Conservation (phyloP, 2,797 vertebrate genomes). For the Pipistrellus pipistrellus region DNA sequence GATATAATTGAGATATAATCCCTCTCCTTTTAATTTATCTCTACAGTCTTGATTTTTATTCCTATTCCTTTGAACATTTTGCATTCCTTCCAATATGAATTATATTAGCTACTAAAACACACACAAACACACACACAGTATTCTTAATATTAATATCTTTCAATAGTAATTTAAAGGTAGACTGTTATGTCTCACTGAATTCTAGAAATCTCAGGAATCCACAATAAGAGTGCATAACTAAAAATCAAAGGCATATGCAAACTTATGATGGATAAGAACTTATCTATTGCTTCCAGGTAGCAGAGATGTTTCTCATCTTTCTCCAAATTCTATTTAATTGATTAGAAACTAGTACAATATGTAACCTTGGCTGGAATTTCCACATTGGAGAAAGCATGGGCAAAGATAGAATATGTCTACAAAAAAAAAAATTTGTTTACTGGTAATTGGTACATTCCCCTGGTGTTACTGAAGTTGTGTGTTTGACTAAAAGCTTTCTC, state of each 20-base stretch:
- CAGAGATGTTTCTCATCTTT: background rate
- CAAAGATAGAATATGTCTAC: slow-evolving; percentile 8
- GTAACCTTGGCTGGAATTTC: slow-evolving; percentile 44
- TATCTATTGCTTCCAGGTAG: slow-evolving; percentile 61
- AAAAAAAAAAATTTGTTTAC: slow-evolving; percentile 41
- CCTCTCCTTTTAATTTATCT: background rate
- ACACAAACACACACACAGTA: background rate
- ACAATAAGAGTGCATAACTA: background rate
- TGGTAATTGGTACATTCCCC: slow-evolving; percentile 11
- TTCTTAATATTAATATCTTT: slow-evolving; percentile 80
- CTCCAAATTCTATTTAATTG: background rate
- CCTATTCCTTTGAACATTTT: slow-evolving; percentile 52
- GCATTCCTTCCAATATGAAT: slow-evolving; percentile 71
- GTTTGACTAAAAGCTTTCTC: slow-evolving; percentile 46
- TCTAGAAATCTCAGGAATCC: slow-evolving; percentile 54
- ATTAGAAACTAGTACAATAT: background rate
- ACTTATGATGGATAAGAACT: slow-evolving; percentile 14
- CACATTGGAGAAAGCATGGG: slow-evolving; percentile 24
- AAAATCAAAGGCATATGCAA: slow-evolving; percentile 64
- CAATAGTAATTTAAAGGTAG: slow-evolving; percentile 82
- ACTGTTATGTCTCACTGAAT: slow-evolving; percentile 74
- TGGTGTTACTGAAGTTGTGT: slow-evolving; percentile 22
- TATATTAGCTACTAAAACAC: background rate
- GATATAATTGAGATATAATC: background rate
- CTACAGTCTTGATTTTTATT: slow-evolving; percentile 40